A percentile compares a stretch with the other conserved stretches of the same genome.
These are phyloP conservation scores for Torymus tubicola DNA, from an alignment of 2,888 invertebrate genomes.

Conservation along the genomic window DNA sequence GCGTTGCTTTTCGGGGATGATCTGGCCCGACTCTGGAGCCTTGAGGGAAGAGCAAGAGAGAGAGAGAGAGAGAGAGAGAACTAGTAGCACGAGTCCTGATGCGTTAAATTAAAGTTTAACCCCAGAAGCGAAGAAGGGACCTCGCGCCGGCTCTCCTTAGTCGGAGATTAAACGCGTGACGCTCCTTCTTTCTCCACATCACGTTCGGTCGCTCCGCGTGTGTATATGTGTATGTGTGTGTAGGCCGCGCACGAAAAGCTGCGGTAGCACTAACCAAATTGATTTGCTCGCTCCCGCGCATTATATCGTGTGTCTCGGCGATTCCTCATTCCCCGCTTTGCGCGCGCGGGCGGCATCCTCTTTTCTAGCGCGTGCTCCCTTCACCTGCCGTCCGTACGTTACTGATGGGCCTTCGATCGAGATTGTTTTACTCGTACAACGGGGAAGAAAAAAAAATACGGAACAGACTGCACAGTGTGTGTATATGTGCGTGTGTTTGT, in stretches of 20 bases:
- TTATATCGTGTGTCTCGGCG: constrained; percentile 6
- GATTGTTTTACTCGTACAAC: constrained; percentile 38
- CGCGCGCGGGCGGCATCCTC: neutral
- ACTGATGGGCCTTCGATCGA: constrained; percentile 42
- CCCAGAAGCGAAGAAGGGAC: constrained; percentile 58
- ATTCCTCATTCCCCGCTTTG: neutral
- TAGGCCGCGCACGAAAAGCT: constrained; percentile 41
- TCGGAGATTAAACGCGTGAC: constrained; percentile 65
- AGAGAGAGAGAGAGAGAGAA: neutral
- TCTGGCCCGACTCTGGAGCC: neutral
- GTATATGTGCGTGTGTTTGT: neutral
- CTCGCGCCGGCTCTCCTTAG: constrained; percentile 32
- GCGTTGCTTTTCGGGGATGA: constrained; percentile 31
- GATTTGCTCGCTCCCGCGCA: constrained; percentile 51
- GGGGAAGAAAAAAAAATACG: constrained; percentile 6
- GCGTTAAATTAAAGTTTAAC: constrained; percentile 75
- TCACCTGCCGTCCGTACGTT: constrained; percentile 47
- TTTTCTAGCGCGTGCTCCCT: constrained; percentile 27
- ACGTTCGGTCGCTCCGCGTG: constrained; percentile 35
- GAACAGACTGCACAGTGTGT: neutral
- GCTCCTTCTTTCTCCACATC: constrained; percentile 34
- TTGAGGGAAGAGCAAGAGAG: neutral
- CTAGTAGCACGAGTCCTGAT: constrained; percentile 66
- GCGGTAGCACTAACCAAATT: constrained; percentile 52
- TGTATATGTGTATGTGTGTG: neutral